A percentile compares a stretch with the other conserved stretches of the same genome.
Evolutionary conservation across 2,888 invertebrate species (phyloP).

Genomic region (Dryadula phaetusa): DNA sequence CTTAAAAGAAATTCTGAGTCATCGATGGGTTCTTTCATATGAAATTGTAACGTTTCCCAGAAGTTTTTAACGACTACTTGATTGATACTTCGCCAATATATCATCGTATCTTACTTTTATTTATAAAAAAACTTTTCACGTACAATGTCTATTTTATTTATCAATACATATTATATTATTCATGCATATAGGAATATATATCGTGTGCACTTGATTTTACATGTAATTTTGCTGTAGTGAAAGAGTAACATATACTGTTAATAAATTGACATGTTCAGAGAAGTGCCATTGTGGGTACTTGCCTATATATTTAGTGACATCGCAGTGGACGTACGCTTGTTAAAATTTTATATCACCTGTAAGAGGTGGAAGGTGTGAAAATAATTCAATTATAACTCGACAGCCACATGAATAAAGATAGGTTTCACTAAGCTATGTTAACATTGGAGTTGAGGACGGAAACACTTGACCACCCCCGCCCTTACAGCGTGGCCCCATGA

Average conservation of each 20-base stretch:
- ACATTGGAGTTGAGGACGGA: constrained; percentile 44
- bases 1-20: not conserved
- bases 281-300: not conserved
- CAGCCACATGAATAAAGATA: constrained; percentile 46
- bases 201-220: not conserved
- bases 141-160: too few species aligned
- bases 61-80: not conserved
- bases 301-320: not conserved
- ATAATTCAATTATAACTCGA: constrained; percentile 45
- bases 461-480: constrained; percentile 44
- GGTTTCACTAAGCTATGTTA: constrained; percentile 45
- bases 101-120: not conserved
- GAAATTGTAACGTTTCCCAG: not conserved
- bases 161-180: too few species aligned
- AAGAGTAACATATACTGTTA: not conserved
- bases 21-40: too few species aligned
- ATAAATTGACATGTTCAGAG: constrained; percentile 4
- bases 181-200: too few species aligned
- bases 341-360: constrained; percentile 9
- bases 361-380: constrained; percentile 42
- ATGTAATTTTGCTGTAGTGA: not conserved
- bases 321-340: constrained; percentile 29
- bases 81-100: not conserved
- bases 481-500: constrained; percentile 36
- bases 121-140: too few species aligned